A percentile compares a stretch with the other conserved stretches of the same genome.
These are phyloP conservation scores for Chaitophorus viminalis DNA, from an alignment of 2,888 invertebrate genomes.

Conservation along the genomic window DNA sequence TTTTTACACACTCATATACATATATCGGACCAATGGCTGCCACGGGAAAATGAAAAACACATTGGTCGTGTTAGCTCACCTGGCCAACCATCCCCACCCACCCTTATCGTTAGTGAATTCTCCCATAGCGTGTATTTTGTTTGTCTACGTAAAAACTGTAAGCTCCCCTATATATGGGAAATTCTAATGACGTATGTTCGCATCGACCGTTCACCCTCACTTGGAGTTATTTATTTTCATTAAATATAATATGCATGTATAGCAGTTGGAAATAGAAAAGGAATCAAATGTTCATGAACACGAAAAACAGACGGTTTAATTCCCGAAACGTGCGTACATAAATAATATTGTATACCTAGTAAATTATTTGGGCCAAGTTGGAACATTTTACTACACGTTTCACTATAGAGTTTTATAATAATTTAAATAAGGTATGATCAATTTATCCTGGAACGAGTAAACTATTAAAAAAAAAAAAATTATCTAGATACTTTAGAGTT, in stretches of 20 bases:
- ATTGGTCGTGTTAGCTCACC: constrained; percentile 3
- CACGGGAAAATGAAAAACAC: constrained; percentile 21
- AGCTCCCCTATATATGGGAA: background rate
- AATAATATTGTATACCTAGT: too few relatives aligned
- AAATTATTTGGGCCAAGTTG: too few relatives aligned
- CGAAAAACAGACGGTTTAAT: background rate
- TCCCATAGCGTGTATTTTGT: background rate
- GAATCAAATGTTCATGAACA: too few relatives aligned
- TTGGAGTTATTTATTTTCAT: background rate
- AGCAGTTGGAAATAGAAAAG: background rate
- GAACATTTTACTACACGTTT: too few relatives aligned
- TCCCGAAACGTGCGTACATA: background rate
- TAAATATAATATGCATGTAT: too few relatives aligned
- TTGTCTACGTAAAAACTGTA: background rate
- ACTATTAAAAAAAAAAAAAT: too few relatives aligned
- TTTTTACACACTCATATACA: background rate
- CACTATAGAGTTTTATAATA: too few relatives aligned
- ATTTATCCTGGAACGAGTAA: too few relatives aligned
- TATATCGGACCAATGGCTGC: background rate
- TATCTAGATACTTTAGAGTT: too few relatives aligned
- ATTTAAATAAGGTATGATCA: too few relatives aligned
- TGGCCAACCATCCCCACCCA: background rate
- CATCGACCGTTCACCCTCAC: too few relatives aligned
- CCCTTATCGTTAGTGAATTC: background rate
- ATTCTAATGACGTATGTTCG: background rate